These are phyloP conservation scores for Microtus montanus DNA, from an alignment of 2,113 vertebrate genomes.

Conservation along the genomic window DNA sequence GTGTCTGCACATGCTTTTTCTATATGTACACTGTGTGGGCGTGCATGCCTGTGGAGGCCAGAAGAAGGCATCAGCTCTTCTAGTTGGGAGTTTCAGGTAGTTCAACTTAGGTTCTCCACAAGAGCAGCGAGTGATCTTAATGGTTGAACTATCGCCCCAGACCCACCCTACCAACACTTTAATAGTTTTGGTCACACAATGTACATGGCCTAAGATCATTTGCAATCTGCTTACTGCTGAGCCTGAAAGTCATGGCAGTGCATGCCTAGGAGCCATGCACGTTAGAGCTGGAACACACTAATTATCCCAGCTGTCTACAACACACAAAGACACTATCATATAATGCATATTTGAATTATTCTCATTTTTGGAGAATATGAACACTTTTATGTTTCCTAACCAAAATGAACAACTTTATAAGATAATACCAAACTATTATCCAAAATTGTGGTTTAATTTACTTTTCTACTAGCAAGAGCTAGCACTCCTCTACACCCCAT, in stretches of 20 bases:
- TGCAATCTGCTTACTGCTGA: conserved; percentile 35
- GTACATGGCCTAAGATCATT: not conserved
- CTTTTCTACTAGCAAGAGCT: not conserved
- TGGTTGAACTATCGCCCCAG: not conserved
- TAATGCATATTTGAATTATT: conserved; percentile 8
- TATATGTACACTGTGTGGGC: not conserved
- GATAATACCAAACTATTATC: conserved; percentile 3
- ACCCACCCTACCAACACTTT: not conserved
- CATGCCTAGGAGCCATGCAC: not conserved
- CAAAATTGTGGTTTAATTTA: conserved; percentile 14
- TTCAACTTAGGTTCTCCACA: not conserved
- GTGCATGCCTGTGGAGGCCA: not conserved
- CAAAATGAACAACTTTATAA: conserved; percentile 24
- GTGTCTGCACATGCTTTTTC: not conserved
- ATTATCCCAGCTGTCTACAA: not conserved
- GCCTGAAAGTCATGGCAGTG: not conserved
- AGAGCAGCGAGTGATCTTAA: not conserved
- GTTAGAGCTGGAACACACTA: not conserved
- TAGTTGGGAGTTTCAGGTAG: not conserved
- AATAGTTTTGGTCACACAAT: not conserved
- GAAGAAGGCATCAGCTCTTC: not conserved
- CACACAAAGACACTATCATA: not conserved
- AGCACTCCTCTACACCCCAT: not conserved
- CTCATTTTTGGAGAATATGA: not conserved
- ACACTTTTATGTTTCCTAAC: conserved; percentile 32